A percentile compares a stretch with the other conserved stretches of the same genome.
These are phyloP conservation scores for Allobates femoralis DNA, from an alignment of 2,797 vertebrate species.

Conservation along the genomic window DNA sequence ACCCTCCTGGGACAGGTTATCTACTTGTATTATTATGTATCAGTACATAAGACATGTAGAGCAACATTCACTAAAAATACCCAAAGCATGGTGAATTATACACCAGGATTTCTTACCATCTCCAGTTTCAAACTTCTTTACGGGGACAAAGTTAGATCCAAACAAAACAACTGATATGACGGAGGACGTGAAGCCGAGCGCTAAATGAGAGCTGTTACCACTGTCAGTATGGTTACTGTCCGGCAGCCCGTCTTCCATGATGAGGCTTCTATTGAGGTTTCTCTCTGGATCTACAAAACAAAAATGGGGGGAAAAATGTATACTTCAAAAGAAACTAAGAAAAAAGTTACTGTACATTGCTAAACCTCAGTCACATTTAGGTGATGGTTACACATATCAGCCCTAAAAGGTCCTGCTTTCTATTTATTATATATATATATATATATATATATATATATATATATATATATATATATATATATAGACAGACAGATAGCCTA, in stretches of 20 bases:
- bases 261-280: conserved; percentile 16
- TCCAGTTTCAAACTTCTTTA: conserved; percentile 88
- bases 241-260: conserved; percentile 29
- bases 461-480: too few species aligned
- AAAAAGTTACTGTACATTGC: neutral
- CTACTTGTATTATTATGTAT: too few species aligned
- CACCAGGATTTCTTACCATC: conserved; percentile 80
- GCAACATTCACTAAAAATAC: neutral
- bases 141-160: conserved; percentile 88
- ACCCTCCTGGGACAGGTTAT: too few species aligned
- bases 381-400: too few species aligned
- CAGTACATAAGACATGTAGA: neutral
- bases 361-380: too few species aligned
- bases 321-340: neutral
- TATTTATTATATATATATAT: too few species aligned
- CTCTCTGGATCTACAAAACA: neutral
- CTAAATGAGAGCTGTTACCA: conserved; percentile 72
- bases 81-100: neutral
- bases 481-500: too few species aligned
- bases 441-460: too few species aligned
- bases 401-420: too few species aligned
- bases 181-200: conserved; percentile 81
- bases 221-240: conserved; percentile 53
- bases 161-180: conserved; percentile 81
- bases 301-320: neutral